phyloP scores from a whole-genome alignment of 35 echinoderm and acorn worm species.

The Ophioderma brevispina region DNA sequence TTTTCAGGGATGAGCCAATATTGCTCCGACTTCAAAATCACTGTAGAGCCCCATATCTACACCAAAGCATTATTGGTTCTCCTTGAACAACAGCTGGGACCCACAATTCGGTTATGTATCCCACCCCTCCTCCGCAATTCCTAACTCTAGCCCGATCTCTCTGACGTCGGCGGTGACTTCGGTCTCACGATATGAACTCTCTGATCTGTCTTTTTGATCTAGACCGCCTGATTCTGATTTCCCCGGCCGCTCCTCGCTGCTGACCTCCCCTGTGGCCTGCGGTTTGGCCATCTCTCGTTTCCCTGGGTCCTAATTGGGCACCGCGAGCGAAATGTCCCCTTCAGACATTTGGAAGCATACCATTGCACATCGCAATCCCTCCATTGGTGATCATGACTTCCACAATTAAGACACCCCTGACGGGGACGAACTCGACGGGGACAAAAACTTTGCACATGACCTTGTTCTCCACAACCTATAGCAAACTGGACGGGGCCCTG shows the following conservation, averaged over 20 bases:
- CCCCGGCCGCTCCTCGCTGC: background rate
- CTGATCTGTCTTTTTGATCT: no score
- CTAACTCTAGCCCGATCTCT: background rate
- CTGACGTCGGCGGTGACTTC: background rate
- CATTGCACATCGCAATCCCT: no score
- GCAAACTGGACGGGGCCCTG: background rate
- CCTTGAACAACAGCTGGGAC: background rate
- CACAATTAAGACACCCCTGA: background rate
- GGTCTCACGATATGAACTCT: background rate
- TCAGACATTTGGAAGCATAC: no score
- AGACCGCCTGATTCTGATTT: background rate
- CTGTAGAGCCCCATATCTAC: background rate
- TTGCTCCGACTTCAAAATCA: background rate
- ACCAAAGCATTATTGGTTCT: background rate
- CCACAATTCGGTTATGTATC: background rate
- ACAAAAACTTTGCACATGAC: background rate
- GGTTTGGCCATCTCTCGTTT: slow-evolving; percentile 4
- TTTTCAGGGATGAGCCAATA: background rate
- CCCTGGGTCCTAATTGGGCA: background rate
- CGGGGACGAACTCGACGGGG: background rate
- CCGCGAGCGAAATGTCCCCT: background rate
- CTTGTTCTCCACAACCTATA: background rate
- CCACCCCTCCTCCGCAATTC: background rate
- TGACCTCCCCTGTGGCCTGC: background rate
- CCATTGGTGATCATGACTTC: background rate